phyloP scores from a whole-genome alignment of 2,113 vertebrate species.

The Forbesichthys papilliferus region DNA sequence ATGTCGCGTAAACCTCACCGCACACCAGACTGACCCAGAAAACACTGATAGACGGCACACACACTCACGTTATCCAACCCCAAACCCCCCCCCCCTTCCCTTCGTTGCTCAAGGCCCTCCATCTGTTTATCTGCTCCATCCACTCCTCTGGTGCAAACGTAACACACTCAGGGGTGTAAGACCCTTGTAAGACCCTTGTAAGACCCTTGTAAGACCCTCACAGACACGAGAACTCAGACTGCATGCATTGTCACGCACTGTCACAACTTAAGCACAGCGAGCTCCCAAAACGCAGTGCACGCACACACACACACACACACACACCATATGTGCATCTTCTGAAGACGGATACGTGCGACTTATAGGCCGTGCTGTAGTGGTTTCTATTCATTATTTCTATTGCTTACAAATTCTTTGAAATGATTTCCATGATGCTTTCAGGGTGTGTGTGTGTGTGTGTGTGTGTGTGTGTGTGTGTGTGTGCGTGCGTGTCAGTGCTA shows the following conservation, averaged over 20 bases:
- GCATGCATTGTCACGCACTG: too few species aligned
- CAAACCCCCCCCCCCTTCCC: too few species aligned
- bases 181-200: not conserved
- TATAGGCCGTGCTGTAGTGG: too few species aligned
- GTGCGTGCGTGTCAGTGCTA: not conserved
- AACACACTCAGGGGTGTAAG: slow-evolving; percentile 24
- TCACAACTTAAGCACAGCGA: too few species aligned
- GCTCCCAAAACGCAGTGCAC: too few species aligned
- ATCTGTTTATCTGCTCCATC: slow-evolving; percentile 45
- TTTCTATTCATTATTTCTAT: not conserved
- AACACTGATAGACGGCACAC: slow-evolving; percentile 36
- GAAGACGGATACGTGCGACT: too few species aligned
- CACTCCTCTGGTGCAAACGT: slow-evolving; percentile 4
- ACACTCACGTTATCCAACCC: not conserved
- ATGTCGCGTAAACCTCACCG: too few species aligned
- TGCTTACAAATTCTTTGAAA: not conserved
- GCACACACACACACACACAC: too few species aligned
- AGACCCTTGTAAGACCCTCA: not conserved
- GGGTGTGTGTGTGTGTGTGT: too few species aligned
- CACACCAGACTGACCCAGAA: slow-evolving; percentile 50
- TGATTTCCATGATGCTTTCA: not conserved
- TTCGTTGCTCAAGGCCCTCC: slow-evolving; percentile 42
- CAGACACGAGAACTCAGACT: not conserved
- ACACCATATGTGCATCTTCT: too few species aligned
- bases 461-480: too few species aligned